Conservation (phyloP, 1,140 invertebrate genomes). For the Drosophila bifasciata region DNA sequence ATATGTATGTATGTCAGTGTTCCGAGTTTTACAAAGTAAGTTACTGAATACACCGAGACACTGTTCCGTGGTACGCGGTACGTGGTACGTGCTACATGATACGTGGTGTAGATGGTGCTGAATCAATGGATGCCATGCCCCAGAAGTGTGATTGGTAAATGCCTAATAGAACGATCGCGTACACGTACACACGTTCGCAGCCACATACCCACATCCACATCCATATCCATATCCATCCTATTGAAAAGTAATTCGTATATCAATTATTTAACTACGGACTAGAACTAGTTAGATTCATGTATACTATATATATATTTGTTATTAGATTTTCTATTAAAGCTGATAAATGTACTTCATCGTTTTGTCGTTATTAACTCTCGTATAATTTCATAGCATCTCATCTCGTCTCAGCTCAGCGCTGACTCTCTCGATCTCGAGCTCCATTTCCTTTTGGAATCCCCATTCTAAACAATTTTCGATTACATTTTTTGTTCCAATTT, state of each 20-base stretch:
- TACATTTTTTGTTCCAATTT: conserved; percentile 64
- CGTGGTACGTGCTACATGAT: conserved; percentile 21
- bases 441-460: conserved; percentile 1
- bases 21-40: conserved; percentile 15
- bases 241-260: conserved; percentile 55
- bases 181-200: too few species aligned
- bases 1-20: not conserved
- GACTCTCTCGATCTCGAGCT: conserved; percentile 6
- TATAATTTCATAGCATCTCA: conserved; percentile 69
- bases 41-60: conserved; percentile 7
- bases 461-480: conserved; percentile 3
- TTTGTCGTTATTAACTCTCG: conserved; percentile 63
- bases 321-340: conserved; percentile 80
- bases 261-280: conserved; percentile 60
- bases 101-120: conserved; percentile 37
- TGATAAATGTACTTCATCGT: conserved; percentile 77
- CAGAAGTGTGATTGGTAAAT: conserved; percentile 63
- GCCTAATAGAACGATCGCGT: conserved; percentile 68
- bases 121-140: conserved; percentile 25
- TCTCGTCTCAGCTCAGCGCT: conserved; percentile 27
- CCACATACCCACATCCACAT: too few species aligned
- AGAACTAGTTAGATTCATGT: conserved; percentile 46
- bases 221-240: conserved; percentile 18
- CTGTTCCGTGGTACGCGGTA: conserved; percentile 14
- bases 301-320: conserved; percentile 41